Conservation (phyloP, 2,797 vertebrate species). For the Clarias platycephalus region DNA sequence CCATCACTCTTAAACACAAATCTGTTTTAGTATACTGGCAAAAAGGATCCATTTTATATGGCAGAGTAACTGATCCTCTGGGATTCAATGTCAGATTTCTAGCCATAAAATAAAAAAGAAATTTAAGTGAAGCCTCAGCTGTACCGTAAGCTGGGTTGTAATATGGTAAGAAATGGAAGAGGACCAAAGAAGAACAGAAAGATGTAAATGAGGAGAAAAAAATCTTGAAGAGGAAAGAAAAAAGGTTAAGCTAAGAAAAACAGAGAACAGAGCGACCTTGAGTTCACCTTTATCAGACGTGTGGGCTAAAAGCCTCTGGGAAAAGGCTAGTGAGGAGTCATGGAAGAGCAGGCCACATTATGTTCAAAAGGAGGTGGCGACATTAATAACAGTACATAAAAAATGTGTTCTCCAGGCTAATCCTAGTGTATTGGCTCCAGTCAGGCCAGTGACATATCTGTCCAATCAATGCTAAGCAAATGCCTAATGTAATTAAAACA, state of each 20-base stretch:
- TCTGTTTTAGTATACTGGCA: neutral
- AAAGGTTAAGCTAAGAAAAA: constrained; percentile 33
- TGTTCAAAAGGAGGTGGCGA: constrained; percentile 12
- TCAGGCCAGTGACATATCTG: constrained; percentile 51
- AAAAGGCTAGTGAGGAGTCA: constrained; percentile 28
- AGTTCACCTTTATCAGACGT: constrained; percentile 42
- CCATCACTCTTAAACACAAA: neutral
- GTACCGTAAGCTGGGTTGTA: constrained; percentile 18
- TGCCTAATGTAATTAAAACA: constrained; percentile 38
- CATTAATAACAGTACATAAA: constrained; percentile 21
- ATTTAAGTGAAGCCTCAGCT: constrained; percentile 11
- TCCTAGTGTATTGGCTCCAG: neutral
- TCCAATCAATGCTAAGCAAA: constrained; percentile 61
- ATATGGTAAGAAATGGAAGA: neutral
- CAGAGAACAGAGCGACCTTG: constrained; percentile 40
- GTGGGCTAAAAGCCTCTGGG: constrained; percentile 29
- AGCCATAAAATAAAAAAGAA: constrained; percentile 17
- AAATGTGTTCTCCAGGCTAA: neutral
- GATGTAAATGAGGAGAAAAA: constrained; percentile 25
- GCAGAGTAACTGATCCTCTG: constrained; percentile 44
- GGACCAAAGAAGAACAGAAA: neutral
- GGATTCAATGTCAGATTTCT: constrained; percentile 23
- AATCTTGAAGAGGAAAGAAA: constrained; percentile 24
- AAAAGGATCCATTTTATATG: constrained; percentile 47
- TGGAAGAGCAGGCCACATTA: constrained; percentile 3